A percentile compares a stretch with the other conserved stretches of the same genome.
Conservation (phyloP, 1,140 invertebrate genomes). For the Temnothorax nylanderi region DNA sequence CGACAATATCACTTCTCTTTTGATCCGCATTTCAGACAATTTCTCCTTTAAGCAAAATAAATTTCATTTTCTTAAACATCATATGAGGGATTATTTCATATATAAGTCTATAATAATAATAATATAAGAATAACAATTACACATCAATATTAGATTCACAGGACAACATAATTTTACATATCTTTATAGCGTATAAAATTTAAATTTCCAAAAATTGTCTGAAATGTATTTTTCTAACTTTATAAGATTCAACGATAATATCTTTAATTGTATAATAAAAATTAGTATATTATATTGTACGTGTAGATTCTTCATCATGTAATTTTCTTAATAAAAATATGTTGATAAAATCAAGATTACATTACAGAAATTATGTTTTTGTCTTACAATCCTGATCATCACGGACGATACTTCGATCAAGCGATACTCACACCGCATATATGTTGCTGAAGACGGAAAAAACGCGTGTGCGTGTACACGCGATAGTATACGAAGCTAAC, state of each 20-base stretch:
- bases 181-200: neutral
- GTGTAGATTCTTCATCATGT: neutral
- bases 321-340: slow-evolving; percentile 5
- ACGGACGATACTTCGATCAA: slow-evolving; percentile 2
- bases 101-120: neutral
- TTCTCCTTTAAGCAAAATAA: neutral
- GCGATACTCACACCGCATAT: neutral
- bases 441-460: neutral
- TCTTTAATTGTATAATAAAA: neutral
- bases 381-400: neutral
- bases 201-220: neutral
- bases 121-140: neutral
- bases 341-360: neutral
- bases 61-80: neutral
- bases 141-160: neutral
- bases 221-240: neutral
- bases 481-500: slow-evolving; percentile 16
- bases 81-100: neutral
- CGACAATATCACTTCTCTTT: slow-evolving; percentile 1
- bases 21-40: neutral
- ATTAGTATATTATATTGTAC: neutral
- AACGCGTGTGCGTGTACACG: neutral
- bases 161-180: neutral
- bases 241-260: neutral
- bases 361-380: slow-evolving; percentile 18